These are phyloP conservation scores for Syritta pipiens DNA, from an alignment of 2,888 invertebrate genomes.

Conservation along the genomic window DNA sequence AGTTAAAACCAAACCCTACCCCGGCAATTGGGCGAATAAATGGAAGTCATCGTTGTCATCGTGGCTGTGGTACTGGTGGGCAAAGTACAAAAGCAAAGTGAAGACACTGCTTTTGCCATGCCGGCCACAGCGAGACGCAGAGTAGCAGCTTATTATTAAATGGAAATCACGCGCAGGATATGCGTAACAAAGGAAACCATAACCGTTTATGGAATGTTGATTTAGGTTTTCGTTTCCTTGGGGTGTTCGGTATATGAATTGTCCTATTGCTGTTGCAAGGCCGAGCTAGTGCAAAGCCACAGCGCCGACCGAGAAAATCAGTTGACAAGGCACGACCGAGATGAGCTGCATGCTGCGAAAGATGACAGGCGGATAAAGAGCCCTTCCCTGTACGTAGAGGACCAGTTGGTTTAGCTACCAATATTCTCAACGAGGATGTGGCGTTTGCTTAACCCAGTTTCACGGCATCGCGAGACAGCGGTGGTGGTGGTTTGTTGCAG, in stretches of 20 bases:
- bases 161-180: conserved; percentile 51
- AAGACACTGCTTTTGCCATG: conserved; percentile 27
- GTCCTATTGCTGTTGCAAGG: not conserved
- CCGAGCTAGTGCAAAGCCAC: conserved; percentile 22
- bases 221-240: conserved; percentile 45
- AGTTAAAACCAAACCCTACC: not conserved
- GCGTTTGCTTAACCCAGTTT: conserved; percentile 19
- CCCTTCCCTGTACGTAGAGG: not conserved
- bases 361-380: conserved; percentile 14
- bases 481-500: not conserved
- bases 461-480: no score
- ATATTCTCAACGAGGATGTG: conserved; percentile 1
- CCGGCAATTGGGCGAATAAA: conserved; percentile 28
- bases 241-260: not conserved
- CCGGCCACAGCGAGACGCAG: conserved; percentile 8
- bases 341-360: conserved; percentile 13
- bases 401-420: not conserved
- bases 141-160: conserved; percentile 52
- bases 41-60: conserved; percentile 22
- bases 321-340: conserved; percentile 22
- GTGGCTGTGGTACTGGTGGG: conserved; percentile 12
- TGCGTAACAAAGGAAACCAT: conserved; percentile 53
- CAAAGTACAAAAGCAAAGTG: conserved; percentile 5
- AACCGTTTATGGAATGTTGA: conserved; percentile 47
- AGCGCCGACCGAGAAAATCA: conserved; percentile 18